phyloP scores from a whole-genome alignment of 23 tunicate species.

The Clavelina lepadiformis region DNA sequence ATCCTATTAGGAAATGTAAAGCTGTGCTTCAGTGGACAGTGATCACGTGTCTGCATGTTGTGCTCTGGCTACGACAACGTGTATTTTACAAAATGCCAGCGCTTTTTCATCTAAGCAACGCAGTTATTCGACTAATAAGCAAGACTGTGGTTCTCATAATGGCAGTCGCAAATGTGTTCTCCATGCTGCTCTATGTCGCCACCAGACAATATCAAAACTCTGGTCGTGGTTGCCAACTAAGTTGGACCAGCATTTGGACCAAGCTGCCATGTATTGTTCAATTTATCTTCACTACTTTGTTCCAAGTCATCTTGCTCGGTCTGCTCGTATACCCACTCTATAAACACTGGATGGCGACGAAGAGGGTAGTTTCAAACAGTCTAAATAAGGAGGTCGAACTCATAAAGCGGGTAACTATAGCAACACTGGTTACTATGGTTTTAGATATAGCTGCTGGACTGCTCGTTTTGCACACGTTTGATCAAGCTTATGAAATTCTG shows the following conservation, averaged over 20 bases:
- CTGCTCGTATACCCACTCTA: conserved; percentile 55
- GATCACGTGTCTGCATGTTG: conserved; percentile 46
- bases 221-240: conserved; percentile 50
- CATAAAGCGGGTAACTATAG: conserved; percentile 41
- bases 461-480: conserved; percentile 17
- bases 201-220: conserved; percentile 34
- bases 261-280: conserved; percentile 53
- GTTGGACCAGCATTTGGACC: conserved; percentile 17
- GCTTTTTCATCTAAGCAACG: conserved; percentile 23
- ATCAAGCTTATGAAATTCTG: conserved; percentile 9
- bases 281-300: conserved; percentile 32
- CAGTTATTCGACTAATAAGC: conserved; percentile 25
- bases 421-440: conserved; percentile 31
- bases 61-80: conserved; percentile 73
- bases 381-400: conserved; percentile 2
- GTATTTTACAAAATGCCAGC: conserved; percentile 41
- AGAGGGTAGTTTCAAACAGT: neutral
- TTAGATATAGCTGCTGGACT: conserved; percentile 18
- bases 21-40: conserved; percentile 39
- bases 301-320: conserved; percentile 63
- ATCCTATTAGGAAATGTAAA: conserved; percentile 22
- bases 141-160: conserved; percentile 41
- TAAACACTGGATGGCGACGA: conserved; percentile 20
- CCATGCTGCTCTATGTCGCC: conserved; percentile 33
- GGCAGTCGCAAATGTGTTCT: conserved; percentile 33